Base-by-base conservation (phyloP, 1,140 invertebrate species). In the Dendrolimus kikuchii region DNA sequence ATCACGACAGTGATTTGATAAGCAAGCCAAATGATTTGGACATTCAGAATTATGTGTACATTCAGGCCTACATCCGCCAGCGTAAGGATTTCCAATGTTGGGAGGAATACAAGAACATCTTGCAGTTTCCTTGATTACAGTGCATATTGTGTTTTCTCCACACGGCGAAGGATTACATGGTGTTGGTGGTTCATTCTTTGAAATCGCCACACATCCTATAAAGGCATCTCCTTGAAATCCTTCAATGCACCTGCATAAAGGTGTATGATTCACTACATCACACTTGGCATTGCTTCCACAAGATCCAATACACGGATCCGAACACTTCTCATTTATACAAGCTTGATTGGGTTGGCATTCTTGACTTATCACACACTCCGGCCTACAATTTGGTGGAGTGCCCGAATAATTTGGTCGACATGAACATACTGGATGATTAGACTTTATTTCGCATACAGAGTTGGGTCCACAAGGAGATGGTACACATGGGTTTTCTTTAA, bases 381-480 rank as follows among this genome's bases (percentile, higher is more conserved):
- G 92, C 66, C 93, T 83, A 76, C 93, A 94, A 64, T 92, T 91
- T 37, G 92, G 92, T 45, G 93, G 92, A 64, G 89, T 92, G 40
- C 93, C 93, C 37, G 92, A 90, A 64, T 93, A 94, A 71, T 94
- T 94, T 40, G 90, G 90, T 55, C 91, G 88, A 68, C 94, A 96
- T 5, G 93, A 95, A 69, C 93, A 95, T 0, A 95, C 93, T 7
- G 94, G 92, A 73, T 92, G 89, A 46, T 91, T 90, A 76, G 93
- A 91, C 82, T 92, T 92, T 43, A 95, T 90, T 89, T 94, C 92
- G 74, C 95, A 96, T 40, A 95, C 90, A 0, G 95, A 96, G 83
- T 95, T 95, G 7, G 94, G 92, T 50, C 95, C 95, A 85, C 95
- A 96, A 7, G 94, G 94, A 46, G 93, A 94, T 40, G 94, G 93